A percentile compares a stretch with the other conserved stretches of the same genome.
These are phyloP conservation scores for rat (Rattus norvegicus) DNA, from an alignment of 2,113 vertebrate genomes.

Conservation along the genomic window DNA sequence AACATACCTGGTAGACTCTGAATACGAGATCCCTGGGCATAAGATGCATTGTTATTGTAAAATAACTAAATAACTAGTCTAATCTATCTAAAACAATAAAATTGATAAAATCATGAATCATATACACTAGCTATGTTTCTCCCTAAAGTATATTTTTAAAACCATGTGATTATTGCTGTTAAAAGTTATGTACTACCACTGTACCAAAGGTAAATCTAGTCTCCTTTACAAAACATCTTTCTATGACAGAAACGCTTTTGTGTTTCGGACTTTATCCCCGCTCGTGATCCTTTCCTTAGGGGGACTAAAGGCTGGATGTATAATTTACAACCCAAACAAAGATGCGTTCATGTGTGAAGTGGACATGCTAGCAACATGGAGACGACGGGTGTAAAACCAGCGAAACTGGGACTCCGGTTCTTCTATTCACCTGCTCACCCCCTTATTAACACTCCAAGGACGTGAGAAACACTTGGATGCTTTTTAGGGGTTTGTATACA, in stretches of 20 bases:
- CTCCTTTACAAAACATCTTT: conserved; percentile 14
- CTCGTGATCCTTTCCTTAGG: not conserved
- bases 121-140: not conserved
- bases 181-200: not conserved
- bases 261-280: not conserved
- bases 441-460: not conserved
- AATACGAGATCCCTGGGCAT: not conserved
- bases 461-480: not conserved
- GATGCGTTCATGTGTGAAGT: not conserved
- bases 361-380: not conserved
- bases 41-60: not conserved
- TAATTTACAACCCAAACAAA: conserved; percentile 13
- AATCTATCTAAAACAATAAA: not conserved
- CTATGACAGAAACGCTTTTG: not conserved
- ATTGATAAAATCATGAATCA: not conserved
- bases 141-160: not conserved
- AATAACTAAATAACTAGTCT: not conserved
- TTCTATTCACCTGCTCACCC: not conserved
- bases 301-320: not conserved
- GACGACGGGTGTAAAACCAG: not conserved
- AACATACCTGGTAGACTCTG: not conserved
- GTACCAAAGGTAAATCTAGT: not conserved
- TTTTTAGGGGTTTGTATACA: conserved; percentile 22
- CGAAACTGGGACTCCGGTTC: not conserved
- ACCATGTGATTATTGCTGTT: not conserved